Base-by-base conservation (phyloP, 2,113 vertebrate genomes). In the Indri indri region DNA sequence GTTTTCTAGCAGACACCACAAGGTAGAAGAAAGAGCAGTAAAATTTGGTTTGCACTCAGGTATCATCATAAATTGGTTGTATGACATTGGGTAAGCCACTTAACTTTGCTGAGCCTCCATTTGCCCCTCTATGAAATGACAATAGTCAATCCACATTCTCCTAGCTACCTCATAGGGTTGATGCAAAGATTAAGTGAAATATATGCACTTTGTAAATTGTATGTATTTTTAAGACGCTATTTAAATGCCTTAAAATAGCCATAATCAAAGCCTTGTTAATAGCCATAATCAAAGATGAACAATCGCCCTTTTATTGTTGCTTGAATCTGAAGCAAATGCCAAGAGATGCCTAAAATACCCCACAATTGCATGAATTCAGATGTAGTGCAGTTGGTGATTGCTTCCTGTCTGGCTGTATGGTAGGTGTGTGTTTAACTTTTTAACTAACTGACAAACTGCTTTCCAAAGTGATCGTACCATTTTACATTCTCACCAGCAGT, bases 311-410 rank as follows among this genome's bases (percentile, higher is more conserved):
- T 74, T 66, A 30, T 68, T 59, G 22, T 82, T 96, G 45, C 34
- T 40, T 82, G 74, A 88, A 73, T 90, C 47, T 76, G 92, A 91
- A 88, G 52, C 40, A 91, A 82, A 59, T 91, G 76, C 17, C 65
- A 70, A 91, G 47, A 76, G 83, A 91, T 8, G 4, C 52, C 50
- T 74, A 82, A 61, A 7, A 42, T 16, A 47, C 23, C n/a, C 71
- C 57, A 32, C n/a, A 85, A 47, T 79, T 47, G 68, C 20, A 37
- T 85, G 52, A 93, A 70, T 65, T 95, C 25, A 47, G 57, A 54
- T 65, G 25, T 65, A 54, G 57, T 47, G 37, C 34, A 63, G 30
- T 73, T 90, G 54, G 32, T 57, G 73, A 73, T 47, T 71, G 63
- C 45, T 34, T 50, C 17, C n/a, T 85, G 8, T 93, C 52, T 71